Evolutionary conservation across 2,113 vertebrate genomes (phyloP), one percentile per base, ranked within the genome.

Genomic region (Cyanoramphus novaezelandiae): DNA sequence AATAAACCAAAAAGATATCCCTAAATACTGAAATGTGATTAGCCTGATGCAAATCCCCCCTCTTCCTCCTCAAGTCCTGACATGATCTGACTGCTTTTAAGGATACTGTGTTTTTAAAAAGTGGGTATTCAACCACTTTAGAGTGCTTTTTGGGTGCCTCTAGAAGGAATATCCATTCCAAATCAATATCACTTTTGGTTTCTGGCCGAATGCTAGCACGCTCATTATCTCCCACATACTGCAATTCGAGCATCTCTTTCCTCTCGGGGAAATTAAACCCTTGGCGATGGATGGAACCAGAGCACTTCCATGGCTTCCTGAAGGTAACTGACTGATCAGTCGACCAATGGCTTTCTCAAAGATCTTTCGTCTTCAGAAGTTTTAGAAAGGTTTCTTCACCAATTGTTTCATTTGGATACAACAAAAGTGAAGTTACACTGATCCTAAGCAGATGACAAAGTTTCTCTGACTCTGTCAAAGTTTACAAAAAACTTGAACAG

Each of bases 281-380:
- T 69, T 72, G 41, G 63, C 46, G 37, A 72, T 27, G 44, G 57
- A 72, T 39, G 28, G 52, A 92, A 90, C 7, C 11, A 1, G 24
- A 69, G 10, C 12, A 52, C 5, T 37, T 82, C 19, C 20, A 41
- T 0, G 1, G 39, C 46, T 43, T 75, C 31, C 44, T 72, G 77
- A 84, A 63, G 24, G 6, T 41, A 86, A 75, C 14, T 46, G 41
- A n/a, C 21, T 39, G 60, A 75, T 47, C 39, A 47, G 29, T 52
- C 1, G 1, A 64, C 1, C 9, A 11, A 19, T 0, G 0, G 27
- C 35, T 86, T 82, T 60, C 43, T 15, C 53, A 72, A 83, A 5
- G 37, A 28, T 8, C 31, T 77, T 80, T 37, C 31, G 44, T 24
- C 41, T 80, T 63, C 19, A 53, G 59, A 60, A 0, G 0, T 7